Conservation (phyloP, 2,113 vertebrate genomes). For the Columba janthina region DNA sequence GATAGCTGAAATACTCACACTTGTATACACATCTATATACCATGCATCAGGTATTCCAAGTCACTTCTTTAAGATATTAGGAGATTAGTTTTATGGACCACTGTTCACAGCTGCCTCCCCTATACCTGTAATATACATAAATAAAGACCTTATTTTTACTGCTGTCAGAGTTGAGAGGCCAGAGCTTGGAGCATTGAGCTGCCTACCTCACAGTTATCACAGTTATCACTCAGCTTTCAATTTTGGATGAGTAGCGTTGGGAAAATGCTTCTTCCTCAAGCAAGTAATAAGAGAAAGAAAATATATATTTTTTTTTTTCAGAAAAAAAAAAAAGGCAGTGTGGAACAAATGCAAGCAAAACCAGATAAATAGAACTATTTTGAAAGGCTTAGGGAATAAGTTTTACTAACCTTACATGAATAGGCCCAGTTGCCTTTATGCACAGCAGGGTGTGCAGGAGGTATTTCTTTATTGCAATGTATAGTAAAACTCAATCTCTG, state of each 20-base stretch:
- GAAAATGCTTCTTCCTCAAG: not conserved
- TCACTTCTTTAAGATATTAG: not conserved
- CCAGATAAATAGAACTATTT: not conserved
- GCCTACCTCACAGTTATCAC: not conserved
- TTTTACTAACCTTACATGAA: not conserved
- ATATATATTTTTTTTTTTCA: not conserved
- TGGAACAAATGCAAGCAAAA: not conserved
- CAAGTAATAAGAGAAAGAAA: not conserved
- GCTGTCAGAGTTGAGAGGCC: not conserved
- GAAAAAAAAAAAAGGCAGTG: not conserved
- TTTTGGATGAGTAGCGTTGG: not conserved
- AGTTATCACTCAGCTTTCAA: not conserved
- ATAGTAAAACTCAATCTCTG: not conserved
- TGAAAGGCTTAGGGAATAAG: not conserved
- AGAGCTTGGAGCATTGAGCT: not conserved
- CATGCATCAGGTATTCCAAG: not conserved
- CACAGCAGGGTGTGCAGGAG: not conserved
- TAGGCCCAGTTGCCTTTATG: not conserved
- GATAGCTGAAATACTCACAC: rapidly evolving
- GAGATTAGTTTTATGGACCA: not conserved
- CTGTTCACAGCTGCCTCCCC: not conserved
- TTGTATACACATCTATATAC: not conserved
- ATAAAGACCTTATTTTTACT: not conserved
- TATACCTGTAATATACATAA: not conserved
- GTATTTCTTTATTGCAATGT: not conserved